Conservation (phyloP, 2,888 invertebrate genomes). For the Rapana venosa region DNA sequence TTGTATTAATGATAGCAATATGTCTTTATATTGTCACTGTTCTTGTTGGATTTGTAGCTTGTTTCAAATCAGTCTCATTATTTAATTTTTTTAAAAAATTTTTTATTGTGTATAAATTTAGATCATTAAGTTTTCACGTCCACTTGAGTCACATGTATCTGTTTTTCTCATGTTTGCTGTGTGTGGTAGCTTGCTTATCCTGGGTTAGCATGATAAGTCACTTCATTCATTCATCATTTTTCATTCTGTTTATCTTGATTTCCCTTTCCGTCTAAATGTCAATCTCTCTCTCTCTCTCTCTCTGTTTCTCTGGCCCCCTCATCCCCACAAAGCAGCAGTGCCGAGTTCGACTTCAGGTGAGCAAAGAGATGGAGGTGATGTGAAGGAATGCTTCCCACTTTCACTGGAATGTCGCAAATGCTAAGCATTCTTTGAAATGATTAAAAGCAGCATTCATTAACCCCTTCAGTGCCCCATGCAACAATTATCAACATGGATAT, state of each 20-base stretch:
- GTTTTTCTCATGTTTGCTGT: neutral
- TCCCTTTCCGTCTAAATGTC: neutral
- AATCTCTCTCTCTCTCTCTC: conserved; percentile 25
- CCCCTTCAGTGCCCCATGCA: no score
- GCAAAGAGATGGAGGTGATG: conserved; percentile 2
- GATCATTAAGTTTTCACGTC: neutral
- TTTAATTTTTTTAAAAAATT: neutral
- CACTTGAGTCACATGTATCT: neutral
- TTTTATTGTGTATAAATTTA: neutral
- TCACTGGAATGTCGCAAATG: neutral
- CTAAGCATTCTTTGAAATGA: no score
- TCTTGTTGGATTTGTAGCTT: neutral
- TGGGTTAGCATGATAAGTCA: neutral
- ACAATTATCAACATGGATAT: no score
- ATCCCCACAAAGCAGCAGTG: conserved; percentile 55
- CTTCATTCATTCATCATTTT: neutral
- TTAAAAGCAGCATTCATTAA: no score
- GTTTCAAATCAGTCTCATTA: neutral
- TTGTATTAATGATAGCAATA: neutral
- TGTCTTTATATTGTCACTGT: neutral
- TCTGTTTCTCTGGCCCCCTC: conserved; percentile 33
- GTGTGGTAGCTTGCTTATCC: neutral
- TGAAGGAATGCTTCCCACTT: conserved; percentile 21
- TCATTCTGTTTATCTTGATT: neutral
- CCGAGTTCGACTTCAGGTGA: conserved; percentile 62